Evolutionary conservation across 2,797 vertebrate species (phyloP).

Genomic region (Coreius guichenoti): DNA sequence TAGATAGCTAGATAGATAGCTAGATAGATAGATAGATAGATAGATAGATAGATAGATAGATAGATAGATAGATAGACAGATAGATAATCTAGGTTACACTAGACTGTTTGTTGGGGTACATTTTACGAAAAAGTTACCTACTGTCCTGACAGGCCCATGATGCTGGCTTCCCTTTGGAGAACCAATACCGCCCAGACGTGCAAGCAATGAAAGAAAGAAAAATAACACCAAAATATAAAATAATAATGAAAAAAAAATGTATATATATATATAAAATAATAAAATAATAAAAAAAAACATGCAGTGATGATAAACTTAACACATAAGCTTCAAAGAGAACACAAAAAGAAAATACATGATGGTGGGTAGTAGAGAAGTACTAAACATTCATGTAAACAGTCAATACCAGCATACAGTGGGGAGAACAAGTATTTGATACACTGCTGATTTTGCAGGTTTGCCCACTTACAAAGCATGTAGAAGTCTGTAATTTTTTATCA

Average conservation of each 20-base stretch:
- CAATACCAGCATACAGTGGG: background rate
- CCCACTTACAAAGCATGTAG: too few relatives aligned
- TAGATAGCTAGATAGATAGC: too few relatives aligned
- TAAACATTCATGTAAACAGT: slow-evolving; percentile 30
- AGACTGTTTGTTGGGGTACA: background rate
- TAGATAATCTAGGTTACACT: background rate
- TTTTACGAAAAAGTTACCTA: slow-evolving; percentile 78
- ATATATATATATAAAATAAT: slow-evolving; percentile 40
- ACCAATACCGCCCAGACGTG: slow-evolving; percentile 41
- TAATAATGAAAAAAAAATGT: background rate
- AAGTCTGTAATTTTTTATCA: too few relatives aligned
- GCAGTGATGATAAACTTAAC: slow-evolving; percentile 15
- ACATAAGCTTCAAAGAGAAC: background rate
- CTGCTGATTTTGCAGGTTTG: too few relatives aligned
- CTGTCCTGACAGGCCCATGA: slow-evolving; percentile 81
- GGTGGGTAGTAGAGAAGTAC: background rate
- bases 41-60: background rate
- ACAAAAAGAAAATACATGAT: slow-evolving; percentile 19
- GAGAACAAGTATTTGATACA: too few relatives aligned
- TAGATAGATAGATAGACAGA: background rate
- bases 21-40: too few relatives aligned
- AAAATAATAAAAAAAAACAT: slow-evolving; percentile 9
- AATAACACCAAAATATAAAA: slow-evolving; percentile 24
- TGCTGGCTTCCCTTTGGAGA: slow-evolving; percentile 74
- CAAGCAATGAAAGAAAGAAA: slow-evolving; percentile 40